Conservation (phyloP, 1,140 invertebrate species). For the Solenopsis invicta region DNA sequence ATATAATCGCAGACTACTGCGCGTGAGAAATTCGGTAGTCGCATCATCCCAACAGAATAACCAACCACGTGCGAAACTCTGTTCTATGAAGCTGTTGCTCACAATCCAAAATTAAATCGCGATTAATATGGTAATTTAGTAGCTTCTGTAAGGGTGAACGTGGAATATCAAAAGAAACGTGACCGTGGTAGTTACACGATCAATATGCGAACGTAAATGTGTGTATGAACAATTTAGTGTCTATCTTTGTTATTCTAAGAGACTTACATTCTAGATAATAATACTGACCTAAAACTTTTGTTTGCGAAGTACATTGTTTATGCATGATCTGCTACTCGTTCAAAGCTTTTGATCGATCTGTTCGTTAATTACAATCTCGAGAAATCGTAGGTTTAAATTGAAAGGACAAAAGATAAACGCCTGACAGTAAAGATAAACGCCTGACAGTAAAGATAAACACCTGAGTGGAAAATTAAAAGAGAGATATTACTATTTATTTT, state of each 20-base stretch:
- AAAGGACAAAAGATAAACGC: neutral
- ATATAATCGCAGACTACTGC: neutral
- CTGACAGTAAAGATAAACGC: neutral
- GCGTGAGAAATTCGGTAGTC: conserved; percentile 25
- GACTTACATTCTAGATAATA: conserved; percentile 26
- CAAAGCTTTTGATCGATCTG: neutral
- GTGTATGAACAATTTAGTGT: neutral
- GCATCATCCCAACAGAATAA: neutral
- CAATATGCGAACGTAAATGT: conserved; percentile 26
- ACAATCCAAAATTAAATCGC: conserved; percentile 34
- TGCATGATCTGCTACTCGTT: neutral
- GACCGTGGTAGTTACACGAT: neutral
- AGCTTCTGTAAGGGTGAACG: neutral
- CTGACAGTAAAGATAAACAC: neutral
- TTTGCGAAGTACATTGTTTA: neutral
- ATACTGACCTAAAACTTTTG: conserved; percentile 31
- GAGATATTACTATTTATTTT: neutral
- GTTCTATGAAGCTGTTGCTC: conserved; percentile 6
- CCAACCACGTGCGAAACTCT: neutral
- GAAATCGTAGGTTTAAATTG: neutral
- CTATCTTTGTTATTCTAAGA: neutral
- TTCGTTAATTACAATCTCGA: neutral
- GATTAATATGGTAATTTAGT: conserved; percentile 20
- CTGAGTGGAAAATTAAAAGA: neutral
- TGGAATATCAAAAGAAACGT: conserved; percentile 15